Evolutionary conservation across 2,888 invertebrate species (phyloP).

Genomic region (Aphrophora alni): DNA sequence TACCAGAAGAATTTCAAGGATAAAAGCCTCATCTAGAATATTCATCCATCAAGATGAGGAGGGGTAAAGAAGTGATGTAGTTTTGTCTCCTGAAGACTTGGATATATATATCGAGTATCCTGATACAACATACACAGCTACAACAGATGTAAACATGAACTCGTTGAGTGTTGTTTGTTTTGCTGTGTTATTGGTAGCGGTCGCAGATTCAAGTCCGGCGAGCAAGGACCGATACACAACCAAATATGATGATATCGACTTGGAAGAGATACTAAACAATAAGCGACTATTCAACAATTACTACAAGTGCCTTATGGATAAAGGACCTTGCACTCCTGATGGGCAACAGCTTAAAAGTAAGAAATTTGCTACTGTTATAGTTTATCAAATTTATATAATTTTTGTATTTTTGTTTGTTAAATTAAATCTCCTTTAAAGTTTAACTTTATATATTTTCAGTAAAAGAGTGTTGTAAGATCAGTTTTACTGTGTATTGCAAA

Average conservation of each 20-base stretch:
- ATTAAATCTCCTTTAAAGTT: too few species aligned
- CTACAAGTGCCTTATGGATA: slow-evolving; percentile 67
- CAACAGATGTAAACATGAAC: neutral
- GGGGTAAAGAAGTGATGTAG: too few species aligned
- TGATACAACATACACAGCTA: neutral
- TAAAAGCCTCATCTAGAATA: too few species aligned
- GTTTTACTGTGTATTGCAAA: too few species aligned
- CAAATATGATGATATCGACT: slow-evolving; percentile 65
- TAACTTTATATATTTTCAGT: too few species aligned
- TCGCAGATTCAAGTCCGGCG: slow-evolving; percentile 42
- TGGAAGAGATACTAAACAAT: slow-evolving; percentile 65
- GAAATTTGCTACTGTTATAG: too few species aligned
- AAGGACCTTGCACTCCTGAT: slow-evolving; percentile 66
- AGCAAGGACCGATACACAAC: slow-evolving; percentile 57
- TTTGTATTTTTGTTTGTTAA: too few species aligned
- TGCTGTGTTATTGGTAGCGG: slow-evolving; percentile 54
- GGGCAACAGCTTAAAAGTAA: slow-evolving; percentile 67
- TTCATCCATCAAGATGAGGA: too few species aligned
- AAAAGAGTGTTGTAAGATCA: too few species aligned
- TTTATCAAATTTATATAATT: too few species aligned
- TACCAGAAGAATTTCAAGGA: too few species aligned
- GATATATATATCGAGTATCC: neutral
- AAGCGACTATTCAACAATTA: slow-evolving; percentile 65
- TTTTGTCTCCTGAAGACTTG: too few species aligned
- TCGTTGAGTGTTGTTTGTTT: neutral